Evolutionary conservation across 2,113 vertebrate genomes (phyloP), one percentile per base, ranked within the genome.

Genomic region (Osmerus eperlanus): DNA sequence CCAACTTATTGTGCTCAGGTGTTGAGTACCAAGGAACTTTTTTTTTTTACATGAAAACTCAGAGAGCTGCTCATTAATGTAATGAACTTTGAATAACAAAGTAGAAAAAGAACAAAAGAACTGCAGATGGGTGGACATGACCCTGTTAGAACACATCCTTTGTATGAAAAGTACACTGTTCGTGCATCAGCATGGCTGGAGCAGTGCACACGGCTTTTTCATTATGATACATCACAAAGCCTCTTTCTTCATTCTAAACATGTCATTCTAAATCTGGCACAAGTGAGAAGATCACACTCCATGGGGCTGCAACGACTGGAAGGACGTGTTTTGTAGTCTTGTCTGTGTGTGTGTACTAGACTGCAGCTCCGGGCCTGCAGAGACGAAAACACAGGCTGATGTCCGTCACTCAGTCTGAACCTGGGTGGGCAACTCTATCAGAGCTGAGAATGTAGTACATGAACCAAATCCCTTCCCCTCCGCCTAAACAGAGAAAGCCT

Each of bases 71-170:
- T 62, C 25, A 62, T 28, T 25, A 62, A 62, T 16, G 32, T 41
- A 3, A 64, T 47, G 5, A 47, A 47, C 7, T 12, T 47, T 47
- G 41, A 9, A 36, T 5, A 36, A 8, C 32, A 36, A 47, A 83
- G 36, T 60, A 19, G 19, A 68, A 75, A 73, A 29, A 28, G 67
- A 36, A 36, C 25, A 60, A 64, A 29, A 41, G 55, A 77, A 54
- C 25, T 11, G 16, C 55, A 72, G 52, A 71, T 60, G 61, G 6
- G 53, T 29, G 41, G 67, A 67, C 67, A 14, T 2, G 5, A 1
- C 21, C 41, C 41, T 47, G 41, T 47, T 12, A 2, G 41, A 47
- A 47, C 9, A 47, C 41, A 9, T 47, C 41, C 9, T 7, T 36
- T 36, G 25, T 28, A 28, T 28, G 25, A 28, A 28, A 36, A 36